Percentiles rank a stretch among this genome's conserved stretches.
phyloP scores from a whole-genome alignment of 2,797 vertebrate species.

The Lerista edwardsae region DNA sequence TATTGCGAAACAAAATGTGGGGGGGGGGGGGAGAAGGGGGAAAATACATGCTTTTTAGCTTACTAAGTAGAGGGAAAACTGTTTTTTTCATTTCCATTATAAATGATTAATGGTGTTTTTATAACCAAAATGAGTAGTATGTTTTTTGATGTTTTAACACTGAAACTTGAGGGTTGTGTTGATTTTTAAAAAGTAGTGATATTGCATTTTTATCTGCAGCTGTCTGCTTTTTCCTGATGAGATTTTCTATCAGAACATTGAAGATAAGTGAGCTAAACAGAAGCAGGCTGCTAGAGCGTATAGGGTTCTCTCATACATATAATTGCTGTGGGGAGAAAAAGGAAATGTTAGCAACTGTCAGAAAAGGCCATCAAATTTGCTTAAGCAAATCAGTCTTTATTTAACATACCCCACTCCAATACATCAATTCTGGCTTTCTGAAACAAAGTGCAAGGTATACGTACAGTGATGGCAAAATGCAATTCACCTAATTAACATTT shows the following conservation, averaged over 20 bases:
- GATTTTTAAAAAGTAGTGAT: not conserved
- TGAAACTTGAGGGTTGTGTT: not conserved
- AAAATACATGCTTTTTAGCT: not conserved
- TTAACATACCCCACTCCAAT: not conserved
- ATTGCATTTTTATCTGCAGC: not conserved
- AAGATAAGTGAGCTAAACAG: not conserved
- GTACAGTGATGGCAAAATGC: slow-evolving; percentile 7
- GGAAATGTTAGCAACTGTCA: not conserved
- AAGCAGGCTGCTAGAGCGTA: not conserved
- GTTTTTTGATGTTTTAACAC: not conserved
- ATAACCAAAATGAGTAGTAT: not conserved
- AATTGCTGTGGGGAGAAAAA: not conserved
- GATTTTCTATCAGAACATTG: not conserved
- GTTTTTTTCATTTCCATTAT: not conserved
- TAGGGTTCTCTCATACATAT: not conserved
- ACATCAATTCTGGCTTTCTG: slow-evolving; percentile 4
- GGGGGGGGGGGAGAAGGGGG: no score
- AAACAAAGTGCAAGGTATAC: slow-evolving; percentile 32
- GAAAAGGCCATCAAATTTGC: not conserved
- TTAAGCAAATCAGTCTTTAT: slow-evolving; percentile 3
- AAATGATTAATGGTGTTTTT: not conserved
- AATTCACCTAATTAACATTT: not conserved
- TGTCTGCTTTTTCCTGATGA: not conserved
- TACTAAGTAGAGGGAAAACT: not conserved
- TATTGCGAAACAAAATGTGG: not conserved